A percentile compares a stretch with the other conserved stretches of the same genome.
phyloP scores from a whole-genome alignment of 2,113 vertebrate species.

The Chrysemys picta region DNA sequence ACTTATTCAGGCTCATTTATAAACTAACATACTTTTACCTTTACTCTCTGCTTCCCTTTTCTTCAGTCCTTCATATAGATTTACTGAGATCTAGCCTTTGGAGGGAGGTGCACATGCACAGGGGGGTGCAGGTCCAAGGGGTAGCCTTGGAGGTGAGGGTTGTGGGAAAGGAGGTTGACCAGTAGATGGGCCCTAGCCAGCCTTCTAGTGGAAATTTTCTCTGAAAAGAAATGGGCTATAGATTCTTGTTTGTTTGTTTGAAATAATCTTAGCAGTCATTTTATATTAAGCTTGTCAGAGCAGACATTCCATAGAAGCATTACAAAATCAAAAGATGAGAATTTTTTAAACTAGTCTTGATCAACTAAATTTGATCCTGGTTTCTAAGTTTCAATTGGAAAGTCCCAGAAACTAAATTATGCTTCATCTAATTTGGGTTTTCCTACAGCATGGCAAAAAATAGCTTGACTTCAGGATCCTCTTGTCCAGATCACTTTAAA shows the following conservation, averaged over 20 bases:
- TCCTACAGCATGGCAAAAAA: background rate
- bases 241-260: background rate
- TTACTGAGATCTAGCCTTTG: background rate
- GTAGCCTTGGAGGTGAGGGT: background rate
- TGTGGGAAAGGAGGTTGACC: background rate
- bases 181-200: background rate
- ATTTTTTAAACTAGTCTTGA: background rate
- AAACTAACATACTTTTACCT: no score
- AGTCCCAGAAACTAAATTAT: background rate
- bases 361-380: background rate
- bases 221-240: background rate
- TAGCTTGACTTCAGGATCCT: background rate
- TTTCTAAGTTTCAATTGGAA: background rate
- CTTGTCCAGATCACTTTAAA: background rate
- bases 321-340: background rate
- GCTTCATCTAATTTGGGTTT: background rate
- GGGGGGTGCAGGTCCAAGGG: background rate
- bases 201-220: background rate
- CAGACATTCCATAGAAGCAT: background rate
- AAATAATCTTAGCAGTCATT: background rate
- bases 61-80: background rate
- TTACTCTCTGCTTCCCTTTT: no score
- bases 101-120: background rate
- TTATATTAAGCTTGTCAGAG: background rate
- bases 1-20: no score